These are phyloP conservation scores for Macheiramphus alcinus DNA, from an alignment of 2,113 vertebrate species.

Conservation along the genomic window DNA sequence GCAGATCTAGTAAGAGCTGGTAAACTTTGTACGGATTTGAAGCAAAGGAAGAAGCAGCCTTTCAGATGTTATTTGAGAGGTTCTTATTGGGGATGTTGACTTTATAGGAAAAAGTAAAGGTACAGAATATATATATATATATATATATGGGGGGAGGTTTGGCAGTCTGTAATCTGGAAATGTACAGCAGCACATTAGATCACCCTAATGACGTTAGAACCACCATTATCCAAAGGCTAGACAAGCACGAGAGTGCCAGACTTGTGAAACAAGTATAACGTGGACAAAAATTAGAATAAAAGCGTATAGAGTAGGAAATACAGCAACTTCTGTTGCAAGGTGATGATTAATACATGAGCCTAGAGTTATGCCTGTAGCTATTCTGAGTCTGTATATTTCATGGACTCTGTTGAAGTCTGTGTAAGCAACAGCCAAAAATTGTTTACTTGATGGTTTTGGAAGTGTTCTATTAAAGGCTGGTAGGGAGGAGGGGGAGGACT, in stretches of 20 bases:
- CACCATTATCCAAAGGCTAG: not conserved
- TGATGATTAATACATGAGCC: not conserved
- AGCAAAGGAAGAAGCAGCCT: not conserved
- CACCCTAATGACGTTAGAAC: not conserved
- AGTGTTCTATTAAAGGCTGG: not conserved
- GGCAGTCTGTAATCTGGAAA: not conserved
- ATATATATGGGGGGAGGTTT: not conserved
- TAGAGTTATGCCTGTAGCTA: not conserved
- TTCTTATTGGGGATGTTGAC: not conserved
- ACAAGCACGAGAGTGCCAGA: not conserved
- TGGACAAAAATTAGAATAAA: not conserved
- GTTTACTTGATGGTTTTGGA: not conserved
- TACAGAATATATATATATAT: not conserved
- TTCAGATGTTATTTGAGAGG: not conserved
- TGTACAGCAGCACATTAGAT: not conserved
- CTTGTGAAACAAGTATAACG: not conserved
- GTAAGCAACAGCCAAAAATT: not conserved
- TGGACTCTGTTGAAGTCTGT: not conserved
- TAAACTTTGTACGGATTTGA: not conserved
- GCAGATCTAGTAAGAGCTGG: not conserved
- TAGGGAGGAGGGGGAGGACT: not conserved
- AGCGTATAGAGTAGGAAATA: not conserved
- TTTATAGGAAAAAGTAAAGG: not conserved
- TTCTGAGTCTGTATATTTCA: not conserved
- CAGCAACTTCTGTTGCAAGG: rapidly evolving